Evolutionary conservation across 2,113 vertebrate genomes (phyloP).

Genomic region (Rana temporaria): DNA sequence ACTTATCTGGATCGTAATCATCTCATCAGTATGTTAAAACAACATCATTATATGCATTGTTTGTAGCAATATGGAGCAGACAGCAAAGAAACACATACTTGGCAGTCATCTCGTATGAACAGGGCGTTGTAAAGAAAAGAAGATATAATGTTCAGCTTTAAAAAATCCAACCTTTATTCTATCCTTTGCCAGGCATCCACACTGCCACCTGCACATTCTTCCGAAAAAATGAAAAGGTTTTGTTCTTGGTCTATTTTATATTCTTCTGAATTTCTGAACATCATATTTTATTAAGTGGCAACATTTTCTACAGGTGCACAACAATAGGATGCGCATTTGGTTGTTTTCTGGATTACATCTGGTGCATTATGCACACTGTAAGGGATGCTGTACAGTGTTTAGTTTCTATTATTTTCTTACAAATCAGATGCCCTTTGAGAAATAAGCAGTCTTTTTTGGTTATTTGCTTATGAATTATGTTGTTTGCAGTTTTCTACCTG

Average conservation of each 20-base stretch:
- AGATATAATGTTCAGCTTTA: too few relatives aligned
- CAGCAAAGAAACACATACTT: too few relatives aligned
- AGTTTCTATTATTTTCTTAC: conserved; percentile 1
- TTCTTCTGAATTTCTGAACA: neutral
- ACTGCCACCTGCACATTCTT: neutral
- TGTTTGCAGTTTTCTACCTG: neutral
- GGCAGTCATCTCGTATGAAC: too few relatives aligned
- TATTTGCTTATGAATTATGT: neutral
- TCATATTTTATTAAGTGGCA: conserved; percentile 12
- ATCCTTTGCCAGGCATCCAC: neutral
- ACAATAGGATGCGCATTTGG: neutral
- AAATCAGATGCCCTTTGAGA: neutral
- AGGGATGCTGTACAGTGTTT: neutral
- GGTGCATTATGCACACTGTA: neutral
- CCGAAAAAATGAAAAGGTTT: neutral
- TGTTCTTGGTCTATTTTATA: neutral
- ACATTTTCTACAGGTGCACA: neutral
- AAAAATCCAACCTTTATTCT: neutral
- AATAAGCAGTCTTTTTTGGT: conserved; percentile 23
- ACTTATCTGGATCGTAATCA: too few relatives aligned
- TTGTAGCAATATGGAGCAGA: too few relatives aligned
- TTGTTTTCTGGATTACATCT: neutral
- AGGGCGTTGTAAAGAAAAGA: too few relatives aligned
- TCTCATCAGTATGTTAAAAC: too few relatives aligned
- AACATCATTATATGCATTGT: too few relatives aligned